Percentiles rank a stretch among this genome's conserved stretches.
These are phyloP conservation scores for Rousettus leschenaultii DNA, from an alignment of 2,113 vertebrate genomes.

Conservation along the genomic window DNA sequence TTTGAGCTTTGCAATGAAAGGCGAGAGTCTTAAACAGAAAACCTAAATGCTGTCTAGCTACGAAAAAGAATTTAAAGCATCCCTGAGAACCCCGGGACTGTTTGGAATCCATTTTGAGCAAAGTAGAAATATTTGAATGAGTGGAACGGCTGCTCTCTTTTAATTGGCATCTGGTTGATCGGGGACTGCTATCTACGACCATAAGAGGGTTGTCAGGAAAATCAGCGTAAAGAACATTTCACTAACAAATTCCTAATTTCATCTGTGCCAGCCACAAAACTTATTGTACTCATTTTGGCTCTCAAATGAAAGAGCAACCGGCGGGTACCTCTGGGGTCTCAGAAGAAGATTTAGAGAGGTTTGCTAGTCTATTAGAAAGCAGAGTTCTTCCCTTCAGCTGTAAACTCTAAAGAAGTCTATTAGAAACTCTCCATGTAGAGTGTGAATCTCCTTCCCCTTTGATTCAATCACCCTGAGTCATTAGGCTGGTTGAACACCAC, in stretches of 20 bases:
- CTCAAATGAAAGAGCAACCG: conserved; percentile 41
- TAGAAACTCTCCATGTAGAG: conserved; percentile 61
- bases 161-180: conserved; percentile 61
- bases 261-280: conserved; percentile 44
- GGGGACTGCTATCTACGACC: conserved; percentile 37
- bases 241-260: conserved; percentile 56
- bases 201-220: conserved; percentile 57
- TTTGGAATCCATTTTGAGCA: conserved; percentile 64
- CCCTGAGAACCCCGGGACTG: conserved; percentile 18
- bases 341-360: conserved; percentile 55
- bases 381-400: conserved; percentile 57
- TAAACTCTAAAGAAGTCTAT: conserved; percentile 54
- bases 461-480: conserved; percentile 59
- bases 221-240: conserved; percentile 28
- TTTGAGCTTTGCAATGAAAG: background rate
- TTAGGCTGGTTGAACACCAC: conserved; percentile 60
- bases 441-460: conserved; percentile 32
- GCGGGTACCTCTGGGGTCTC: conserved; percentile 55
- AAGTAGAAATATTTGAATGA: conserved; percentile 62
- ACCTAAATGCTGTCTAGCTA: conserved; percentile 11
- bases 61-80: conserved; percentile 46
- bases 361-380: conserved; percentile 62
- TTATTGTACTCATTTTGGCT: conserved; percentile 61
- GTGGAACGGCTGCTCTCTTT: conserved; percentile 38
- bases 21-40: conserved; percentile 45